A percentile compares a stretch with the other conserved stretches of the same genome.
These are phyloP conservation scores for Vulpes ferrilata DNA, from an alignment of 2,113 vertebrate genomes.

Conservation along the genomic window DNA sequence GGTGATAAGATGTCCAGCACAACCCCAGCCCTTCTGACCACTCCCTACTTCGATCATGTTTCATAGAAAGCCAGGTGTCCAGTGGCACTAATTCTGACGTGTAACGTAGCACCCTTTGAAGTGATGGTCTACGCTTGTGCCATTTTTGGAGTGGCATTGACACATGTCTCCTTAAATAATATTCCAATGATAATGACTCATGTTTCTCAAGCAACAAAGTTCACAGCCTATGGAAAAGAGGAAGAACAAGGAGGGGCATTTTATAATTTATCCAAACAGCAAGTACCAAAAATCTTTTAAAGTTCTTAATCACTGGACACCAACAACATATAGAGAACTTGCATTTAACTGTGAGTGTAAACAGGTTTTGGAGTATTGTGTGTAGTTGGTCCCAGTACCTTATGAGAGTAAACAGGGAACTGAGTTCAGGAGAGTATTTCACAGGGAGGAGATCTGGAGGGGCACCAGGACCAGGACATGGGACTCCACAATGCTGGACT, in stretches of 20 bases:
- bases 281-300: background rate
- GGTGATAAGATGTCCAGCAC: background rate
- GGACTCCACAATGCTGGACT: background rate
- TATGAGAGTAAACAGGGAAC: background rate
- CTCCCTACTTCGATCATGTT: background rate
- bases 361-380: background rate
- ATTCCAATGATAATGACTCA: background rate
- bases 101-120: background rate
- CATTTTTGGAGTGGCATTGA: background rate
- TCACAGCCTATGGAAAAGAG: background rate
- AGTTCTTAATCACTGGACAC: background rate
- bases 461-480: background rate
- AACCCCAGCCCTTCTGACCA: background rate
- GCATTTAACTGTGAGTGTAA: background rate
- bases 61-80: background rate
- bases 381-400: background rate
- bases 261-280: background rate
- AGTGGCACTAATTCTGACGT: background rate
- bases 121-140: background rate
- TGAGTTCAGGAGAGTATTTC: background rate
- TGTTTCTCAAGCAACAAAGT: conserved; percentile 20
- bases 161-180: background rate
- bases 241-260: background rate
- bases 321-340: background rate
- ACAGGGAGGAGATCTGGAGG: background rate